phyloP scores from a whole-genome alignment of 2,113 vertebrate genomes.

The Noturus placidus region DNA sequence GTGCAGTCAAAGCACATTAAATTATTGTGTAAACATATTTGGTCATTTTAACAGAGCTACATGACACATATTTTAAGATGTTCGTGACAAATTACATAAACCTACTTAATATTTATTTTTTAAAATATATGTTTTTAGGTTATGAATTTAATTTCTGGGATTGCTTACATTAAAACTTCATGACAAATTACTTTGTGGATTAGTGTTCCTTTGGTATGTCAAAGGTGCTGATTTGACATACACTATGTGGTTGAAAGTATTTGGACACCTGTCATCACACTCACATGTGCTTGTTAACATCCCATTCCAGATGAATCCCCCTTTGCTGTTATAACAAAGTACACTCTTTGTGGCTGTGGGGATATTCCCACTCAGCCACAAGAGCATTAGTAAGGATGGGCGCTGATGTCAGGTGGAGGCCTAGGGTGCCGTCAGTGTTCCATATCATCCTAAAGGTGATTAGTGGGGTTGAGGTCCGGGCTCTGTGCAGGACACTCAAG shows the following conservation, averaged over 20 bases:
- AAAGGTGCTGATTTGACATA: background rate
- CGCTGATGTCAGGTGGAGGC: background rate
- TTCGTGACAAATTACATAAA: background rate
- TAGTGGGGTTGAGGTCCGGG: background rate
- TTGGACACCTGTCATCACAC: background rate
- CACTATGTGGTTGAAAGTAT: background rate
- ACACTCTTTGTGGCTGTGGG: background rate
- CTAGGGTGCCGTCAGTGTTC: background rate
- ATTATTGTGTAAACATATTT: background rate
- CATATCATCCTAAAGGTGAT: background rate
- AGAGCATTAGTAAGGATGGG: background rate
- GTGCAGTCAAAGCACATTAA: background rate
- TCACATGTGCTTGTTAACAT: background rate
- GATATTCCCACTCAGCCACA: background rate
- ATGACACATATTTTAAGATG: background rate
- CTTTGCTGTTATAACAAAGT: background rate
- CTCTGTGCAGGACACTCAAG: background rate
- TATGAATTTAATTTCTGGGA: background rate
- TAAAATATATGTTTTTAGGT: background rate
- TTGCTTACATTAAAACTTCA: background rate
- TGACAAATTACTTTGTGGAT: background rate
- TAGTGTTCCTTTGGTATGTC: background rate
- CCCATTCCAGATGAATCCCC: background rate
- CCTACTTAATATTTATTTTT: background rate
- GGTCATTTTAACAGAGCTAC: background rate